Percentiles rank a stretch among this genome's conserved stretches.
These are phyloP conservation scores for Nyctibius bracteatus DNA, from an alignment of 2,113 vertebrate genomes.

Conservation along the genomic window DNA sequence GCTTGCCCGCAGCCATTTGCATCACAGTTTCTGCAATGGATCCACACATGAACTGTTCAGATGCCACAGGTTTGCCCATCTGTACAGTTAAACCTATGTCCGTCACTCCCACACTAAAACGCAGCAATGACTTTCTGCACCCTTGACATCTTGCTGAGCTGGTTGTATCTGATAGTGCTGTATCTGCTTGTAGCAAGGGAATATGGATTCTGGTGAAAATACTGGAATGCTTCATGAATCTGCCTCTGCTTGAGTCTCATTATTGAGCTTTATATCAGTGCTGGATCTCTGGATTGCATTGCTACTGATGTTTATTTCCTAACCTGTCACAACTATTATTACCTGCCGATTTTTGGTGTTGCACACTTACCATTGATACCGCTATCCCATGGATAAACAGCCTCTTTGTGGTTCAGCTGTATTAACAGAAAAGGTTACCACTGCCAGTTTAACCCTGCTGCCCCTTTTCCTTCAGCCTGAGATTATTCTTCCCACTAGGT, in stretches of 20 bases:
- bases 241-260: not conserved
- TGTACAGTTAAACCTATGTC: conserved; percentile 1
- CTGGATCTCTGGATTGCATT: not conserved
- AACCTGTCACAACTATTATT: not conserved
- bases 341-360: not conserved
- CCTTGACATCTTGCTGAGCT: conserved; percentile 55
- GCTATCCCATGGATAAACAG: not conserved
- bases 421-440: not conserved
- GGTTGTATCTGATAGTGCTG: not conserved
- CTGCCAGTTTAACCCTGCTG: not conserved
- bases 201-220: not conserved
- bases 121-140: conserved; percentile 50
- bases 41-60: conserved; percentile 11
- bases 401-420: not conserved
- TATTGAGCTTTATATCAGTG: conserved; percentile 3
- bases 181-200: conserved; percentile 1
- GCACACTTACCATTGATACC: not conserved
- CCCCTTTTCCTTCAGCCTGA: not conserved
- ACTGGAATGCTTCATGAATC: not conserved
- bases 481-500: not conserved
- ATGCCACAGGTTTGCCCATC: conserved; percentile 60
- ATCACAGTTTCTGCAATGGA: not conserved
- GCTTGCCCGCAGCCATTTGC: conserved; percentile 14
- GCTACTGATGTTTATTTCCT: not conserved
- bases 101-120: conserved; percentile 9